These are phyloP conservation scores for Peromyscus attwateri DNA, from an alignment of 2,797 vertebrate genomes.

Conservation along the genomic window DNA sequence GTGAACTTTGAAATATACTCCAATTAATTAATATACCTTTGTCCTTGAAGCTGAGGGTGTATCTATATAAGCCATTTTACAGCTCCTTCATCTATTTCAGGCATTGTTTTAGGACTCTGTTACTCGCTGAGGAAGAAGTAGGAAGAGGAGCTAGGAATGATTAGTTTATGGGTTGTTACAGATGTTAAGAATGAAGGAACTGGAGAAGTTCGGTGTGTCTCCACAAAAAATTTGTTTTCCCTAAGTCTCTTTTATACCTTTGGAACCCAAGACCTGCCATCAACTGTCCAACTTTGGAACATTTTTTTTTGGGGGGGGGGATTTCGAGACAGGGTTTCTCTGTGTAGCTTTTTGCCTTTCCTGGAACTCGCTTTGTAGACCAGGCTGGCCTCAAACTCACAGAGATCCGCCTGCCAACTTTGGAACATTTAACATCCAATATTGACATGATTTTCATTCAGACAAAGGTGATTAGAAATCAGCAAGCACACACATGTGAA, in stretches of 20 bases:
- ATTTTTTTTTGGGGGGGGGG: no score
- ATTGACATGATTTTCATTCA: not conserved
- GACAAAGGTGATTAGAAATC: not conserved
- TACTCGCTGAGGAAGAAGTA: constrained; percentile 50
- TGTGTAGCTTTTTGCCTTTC: no score
- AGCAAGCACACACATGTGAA: not conserved
- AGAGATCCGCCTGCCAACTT: no score
- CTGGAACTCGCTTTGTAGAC: no score
- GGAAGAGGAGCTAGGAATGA: constrained; percentile 48
- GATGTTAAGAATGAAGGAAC: not conserved
- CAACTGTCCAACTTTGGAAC: not conserved
- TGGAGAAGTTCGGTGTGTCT: not conserved
- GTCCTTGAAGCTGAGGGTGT: constrained; percentile 70
- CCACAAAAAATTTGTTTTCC: not conserved
- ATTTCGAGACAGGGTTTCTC: no score
- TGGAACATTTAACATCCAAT: constrained; percentile 37
- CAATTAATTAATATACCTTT: constrained; percentile 76
- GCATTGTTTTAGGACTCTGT: constrained; percentile 27
- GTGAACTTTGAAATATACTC: constrained; percentile 73
- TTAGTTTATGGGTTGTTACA: not conserved
- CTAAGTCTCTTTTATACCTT: not conserved
- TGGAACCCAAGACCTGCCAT: not conserved
- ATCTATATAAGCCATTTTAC: constrained; percentile 67
- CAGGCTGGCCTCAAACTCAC: no score
- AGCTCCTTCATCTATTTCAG: constrained; percentile 67